Evolutionary conservation across 2,888 invertebrate species (phyloP), one percentile per base, ranked within the genome.

Genomic region (Euzophera pinguis): DNA sequence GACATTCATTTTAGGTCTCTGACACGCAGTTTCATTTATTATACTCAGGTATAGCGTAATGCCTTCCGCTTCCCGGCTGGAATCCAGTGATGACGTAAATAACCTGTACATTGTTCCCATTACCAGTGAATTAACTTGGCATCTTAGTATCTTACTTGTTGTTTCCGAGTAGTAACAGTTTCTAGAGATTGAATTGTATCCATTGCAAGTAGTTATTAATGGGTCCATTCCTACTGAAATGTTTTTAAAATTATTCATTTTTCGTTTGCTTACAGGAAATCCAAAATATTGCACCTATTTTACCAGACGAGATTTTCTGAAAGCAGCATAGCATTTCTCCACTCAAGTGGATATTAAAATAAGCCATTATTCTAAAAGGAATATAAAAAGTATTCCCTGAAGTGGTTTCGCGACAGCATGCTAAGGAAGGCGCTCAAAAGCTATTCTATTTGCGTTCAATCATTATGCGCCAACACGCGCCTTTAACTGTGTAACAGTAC

Each of bases 381-480:
- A 73, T 71, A 71, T 76, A 76, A 77, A 22, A 73, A 70, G 70
- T 73, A 76, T 80, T 78, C 77, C 75, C 75, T 75, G 76, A 77
- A 82, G 77, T 78, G 76, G 77, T 76, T 84, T 84, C 72, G 82
- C 84, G 78, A 82, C 81, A 81, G 75, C 75, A 76, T 76, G 79
- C 78, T 38, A 71, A 71, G 73, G 70, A 76, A 75, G 69, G 68
- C 70, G 70, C 71, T 77, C 75, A 73, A 75, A 80, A 76, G 81
- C 77, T 65, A 69, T 75, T 83, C 84, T 87, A 85, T 87, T 84
- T 82, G 75, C 71, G 80, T 78, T 73, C 75, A 71, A 87, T 87
- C 81, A 85, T 88, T 89, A 89, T 89, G 88, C 88, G 70, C 67
- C 71, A 67, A 73, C 88, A 88, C 86, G 87, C 86, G 79, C 77